Evolutionary conservation across 1,140 invertebrate species (phyloP), one percentile per base, ranked within the genome.

Genomic region (Hyles vespertilio): DNA sequence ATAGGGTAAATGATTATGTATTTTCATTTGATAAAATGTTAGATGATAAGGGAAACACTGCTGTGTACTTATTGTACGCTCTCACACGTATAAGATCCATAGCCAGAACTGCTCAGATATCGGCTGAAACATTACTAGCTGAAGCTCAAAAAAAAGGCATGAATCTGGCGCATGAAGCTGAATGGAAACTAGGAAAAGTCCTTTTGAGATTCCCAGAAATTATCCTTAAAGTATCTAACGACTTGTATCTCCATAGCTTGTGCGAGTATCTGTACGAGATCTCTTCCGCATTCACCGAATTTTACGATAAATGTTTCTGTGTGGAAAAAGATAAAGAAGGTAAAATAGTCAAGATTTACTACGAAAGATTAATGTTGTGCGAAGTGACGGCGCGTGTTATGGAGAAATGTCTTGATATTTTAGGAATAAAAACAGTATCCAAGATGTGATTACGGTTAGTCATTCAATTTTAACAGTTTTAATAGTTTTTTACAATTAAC

Each of bases 11-110:
- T 81, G 98, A 99, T 81, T 99, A 99, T 79, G 92, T 99, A 6
- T 99, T 99, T 89, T 99, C 98, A 0, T 99, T 99, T 90, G 98
- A 99, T 78, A 98, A 96, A 92, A 99, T 99, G 99, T 90, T 99
- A 40, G 98, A 99, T 74, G 98, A 99, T 82, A 95, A 96, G 85
- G 99, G 99, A 2, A 99, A 99, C 77, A 99, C 99, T 4, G 99
- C 99, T 2, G 98, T 99, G 0, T 99, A 99, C 85, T 89, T 99
- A 3, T 86, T 99, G 3, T 99, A 99, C 87, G 97, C 97, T 9
- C 94, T 97, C 57, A 99, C 98, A 3, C 92, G 99, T 54, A 99
- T 99, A 67, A 92, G 94, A 63, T 98, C 96, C 0, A 98, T 99
- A 70, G 95, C 95, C 2, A 91, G 97, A 58, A 96, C 92, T 36